Evolutionary conservation across 2,888 invertebrate species (phyloP).

Genomic region (Calameuta pallipes): DNA sequence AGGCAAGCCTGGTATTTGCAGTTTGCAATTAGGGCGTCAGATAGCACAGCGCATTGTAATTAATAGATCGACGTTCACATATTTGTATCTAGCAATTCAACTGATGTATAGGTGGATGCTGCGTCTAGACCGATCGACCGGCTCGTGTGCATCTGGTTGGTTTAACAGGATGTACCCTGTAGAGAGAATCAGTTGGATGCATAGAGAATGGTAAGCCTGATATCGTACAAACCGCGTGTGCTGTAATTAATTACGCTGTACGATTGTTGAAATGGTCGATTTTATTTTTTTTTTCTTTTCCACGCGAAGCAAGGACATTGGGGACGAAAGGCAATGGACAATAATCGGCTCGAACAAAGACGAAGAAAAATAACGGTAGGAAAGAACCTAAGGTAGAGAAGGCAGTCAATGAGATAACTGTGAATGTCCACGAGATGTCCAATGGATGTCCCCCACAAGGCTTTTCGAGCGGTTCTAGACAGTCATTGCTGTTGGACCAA

Average conservation of each 20-base stretch:
- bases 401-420: background rate
- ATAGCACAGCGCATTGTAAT: slow-evolving; percentile 8
- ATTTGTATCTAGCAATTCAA: slow-evolving; percentile 47
- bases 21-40: slow-evolving; percentile 31
- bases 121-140: slow-evolving; percentile 59
- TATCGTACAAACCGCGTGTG: background rate
- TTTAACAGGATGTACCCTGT: background rate
- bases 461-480: background rate
- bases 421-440: background rate
- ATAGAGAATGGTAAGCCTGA: background rate
- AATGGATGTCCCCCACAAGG: background rate
- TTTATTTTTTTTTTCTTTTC: no score
- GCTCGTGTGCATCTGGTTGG: background rate
- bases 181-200: background rate
- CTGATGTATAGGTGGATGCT: slow-evolving; percentile 40
- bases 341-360: background rate
- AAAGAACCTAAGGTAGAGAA: background rate
- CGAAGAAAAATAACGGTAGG: background rate
- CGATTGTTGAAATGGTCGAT: background rate
- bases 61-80: slow-evolving; percentile 42
- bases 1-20: background rate
- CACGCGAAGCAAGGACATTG: no score
- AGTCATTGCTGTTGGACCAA: background rate
- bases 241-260: background rate
- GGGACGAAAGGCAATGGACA: no score